Conservation (phyloP, 2,888 invertebrate genomes). For the Piscicola geometra region DNA sequence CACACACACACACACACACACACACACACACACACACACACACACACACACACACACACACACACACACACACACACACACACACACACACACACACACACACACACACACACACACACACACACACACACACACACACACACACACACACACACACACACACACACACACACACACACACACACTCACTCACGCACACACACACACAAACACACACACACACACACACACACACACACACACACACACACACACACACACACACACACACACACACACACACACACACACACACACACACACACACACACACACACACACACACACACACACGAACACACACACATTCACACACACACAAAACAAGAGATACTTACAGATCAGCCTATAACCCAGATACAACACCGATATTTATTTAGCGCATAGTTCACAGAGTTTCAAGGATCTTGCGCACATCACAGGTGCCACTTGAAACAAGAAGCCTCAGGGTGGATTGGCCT, state of each 20-base stretch:
- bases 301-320: conserved; percentile 31
- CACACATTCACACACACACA: conserved; percentile 8
- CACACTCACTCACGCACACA: conserved; percentile 22
- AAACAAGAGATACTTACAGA: not conserved
- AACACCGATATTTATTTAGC: too few species aligned
- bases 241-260: conserved; percentile 33
- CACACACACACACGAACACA: conserved; percentile 13
- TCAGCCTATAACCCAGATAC: too few species aligned
- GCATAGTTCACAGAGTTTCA: not conserved
- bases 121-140: conserved; percentile 33
- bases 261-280: conserved; percentile 33
- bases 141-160: conserved; percentile 33
- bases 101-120: conserved; percentile 28
- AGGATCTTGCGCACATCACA: not conserved
- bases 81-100: conserved; percentile 17
- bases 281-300: conserved; percentile 31
- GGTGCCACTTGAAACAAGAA: not conserved
- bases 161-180: conserved; percentile 32
- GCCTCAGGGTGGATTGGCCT: not conserved
- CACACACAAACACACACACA: conserved; percentile 30
- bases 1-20: conserved; percentile 11
- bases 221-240: conserved; percentile 30
- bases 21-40: conserved; percentile 14
- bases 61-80: conserved; percentile 13
- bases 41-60: conserved; percentile 19